These are phyloP conservation scores for Stictonetta naevosa DNA, from an alignment of 2,113 vertebrate genomes.

Conservation along the genomic window DNA sequence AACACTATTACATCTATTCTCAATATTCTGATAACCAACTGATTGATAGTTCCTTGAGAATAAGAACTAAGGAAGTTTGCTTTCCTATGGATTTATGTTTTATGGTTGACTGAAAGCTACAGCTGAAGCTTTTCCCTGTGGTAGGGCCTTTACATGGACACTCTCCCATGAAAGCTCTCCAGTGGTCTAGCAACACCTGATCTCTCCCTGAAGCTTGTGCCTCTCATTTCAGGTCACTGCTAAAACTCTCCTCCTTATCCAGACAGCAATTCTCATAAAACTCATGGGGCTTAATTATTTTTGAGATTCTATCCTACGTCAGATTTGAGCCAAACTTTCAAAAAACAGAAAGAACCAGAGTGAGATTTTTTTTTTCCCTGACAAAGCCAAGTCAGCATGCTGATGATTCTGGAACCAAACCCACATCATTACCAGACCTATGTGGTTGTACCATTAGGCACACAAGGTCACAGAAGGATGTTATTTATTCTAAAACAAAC, in stretches of 20 bases:
- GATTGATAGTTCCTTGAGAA: slow-evolving; percentile 58
- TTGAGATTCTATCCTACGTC: not conserved
- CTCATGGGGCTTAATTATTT: not conserved
- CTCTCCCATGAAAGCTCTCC: not conserved
- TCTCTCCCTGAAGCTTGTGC: not conserved
- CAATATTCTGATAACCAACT: slow-evolving; percentile 54
- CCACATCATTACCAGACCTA: fast-evolving
- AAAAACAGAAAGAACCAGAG: not conserved
- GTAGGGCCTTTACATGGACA: not conserved
- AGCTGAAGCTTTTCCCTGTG: slow-evolving; percentile 14
- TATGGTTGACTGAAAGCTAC: not conserved
- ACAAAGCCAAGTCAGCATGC: not conserved
- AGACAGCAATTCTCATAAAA: not conserved
- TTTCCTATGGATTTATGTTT: slow-evolving; percentile 58
- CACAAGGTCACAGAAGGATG: not conserved
- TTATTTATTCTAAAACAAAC: not conserved
- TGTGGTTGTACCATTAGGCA: not conserved
- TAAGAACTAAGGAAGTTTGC: slow-evolving; percentile 41
- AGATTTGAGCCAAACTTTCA: not conserved
- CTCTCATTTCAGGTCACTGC: slow-evolving; percentile 1
- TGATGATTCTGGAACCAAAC: not conserved
- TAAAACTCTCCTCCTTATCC: slow-evolving; percentile 3
- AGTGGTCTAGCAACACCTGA: not conserved
- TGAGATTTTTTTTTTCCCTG: not conserved
- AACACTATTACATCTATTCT: slow-evolving; percentile 13